Percentiles rank a stretch among this genome's conserved stretches.
These are phyloP conservation scores for Papio anubis DNA, from an alignment of 2,113 vertebrate genomes.

Conservation along the genomic window DNA sequence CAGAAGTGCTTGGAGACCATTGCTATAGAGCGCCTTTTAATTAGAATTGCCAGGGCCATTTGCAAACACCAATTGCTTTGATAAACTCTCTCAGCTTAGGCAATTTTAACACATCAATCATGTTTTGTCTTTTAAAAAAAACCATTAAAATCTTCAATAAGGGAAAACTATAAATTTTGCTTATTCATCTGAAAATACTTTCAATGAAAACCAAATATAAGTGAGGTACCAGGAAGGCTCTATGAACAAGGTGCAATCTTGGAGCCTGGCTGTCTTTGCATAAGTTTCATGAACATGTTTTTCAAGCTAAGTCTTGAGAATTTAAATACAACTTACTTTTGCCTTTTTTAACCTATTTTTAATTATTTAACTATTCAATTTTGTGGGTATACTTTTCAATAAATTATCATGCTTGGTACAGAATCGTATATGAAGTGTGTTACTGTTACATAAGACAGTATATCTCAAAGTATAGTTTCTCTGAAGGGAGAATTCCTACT, in stretches of 20 bases:
- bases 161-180: neutral
- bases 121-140: neutral
- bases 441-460: neutral
- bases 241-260: neutral
- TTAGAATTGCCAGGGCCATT: neutral
- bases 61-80: neutral
- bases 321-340: neutral
- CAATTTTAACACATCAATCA: neutral
- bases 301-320: neutral
- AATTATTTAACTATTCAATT: neutral
- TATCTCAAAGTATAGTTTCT: neutral
- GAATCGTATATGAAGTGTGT: neutral
- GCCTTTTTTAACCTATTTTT: neutral
- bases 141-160: neutral
- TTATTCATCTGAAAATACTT: neutral
- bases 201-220: neutral
- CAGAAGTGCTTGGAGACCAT: neutral
- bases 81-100: neutral
- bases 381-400: neutral
- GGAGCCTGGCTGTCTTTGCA: neutral
- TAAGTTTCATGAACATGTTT: neutral
- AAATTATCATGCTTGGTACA: neutral
- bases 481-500: neutral
- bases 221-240: neutral
- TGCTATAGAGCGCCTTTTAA: neutral